Evolutionary conservation across 2,113 vertebrate species (phyloP), one percentile per base, ranked within the genome.

Genomic region (Chrysemys picta): DNA sequence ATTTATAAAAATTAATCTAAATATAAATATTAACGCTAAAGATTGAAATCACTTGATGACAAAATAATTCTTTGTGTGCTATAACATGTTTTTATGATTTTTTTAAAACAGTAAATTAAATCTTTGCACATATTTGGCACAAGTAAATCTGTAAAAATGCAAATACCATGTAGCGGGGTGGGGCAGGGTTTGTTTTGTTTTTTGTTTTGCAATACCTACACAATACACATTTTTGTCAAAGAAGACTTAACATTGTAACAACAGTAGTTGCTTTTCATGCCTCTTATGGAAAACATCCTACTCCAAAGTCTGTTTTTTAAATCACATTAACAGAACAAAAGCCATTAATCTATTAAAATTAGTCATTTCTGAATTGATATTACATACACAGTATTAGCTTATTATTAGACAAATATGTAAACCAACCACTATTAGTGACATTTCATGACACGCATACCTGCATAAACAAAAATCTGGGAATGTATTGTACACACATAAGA

Each of bases 1-100:
- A 98, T 98, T 98, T 98, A 98, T 98, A 98, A 98, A 98, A 98
- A 98, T 96, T 97, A 97, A 98, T 98, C 97, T 98, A 97, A 98
- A 98, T 98, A 98, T 95, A 98, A 98, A 98, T 98, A 98, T 98
- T 97, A 97, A 98, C 98, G 98, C 98, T 98, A 96, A 98, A 98
- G 98, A 98, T 98, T 98, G 97, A 98, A 98, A 98, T 98, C 97
- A 98, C 97, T 97, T 85, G 96, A 98, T 98, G 98, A 98, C 98
- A 98, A 98, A 98, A 98, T 98, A 98, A 98, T 97, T 97, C 82
- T 98, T 95, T 95, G 94, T 98, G 97, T 98, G 97, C 97, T 98
- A 84, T 97, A 98, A 97, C 97, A 91, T 90, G 97, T 92, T 96
- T 97, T 95, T 93, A 98, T 98, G 98, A 93, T 97, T 97, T 96